Evolutionary conservation across 2,797 vertebrate species (phyloP), one percentile per base, ranked within the genome.

Genomic region (Tolypeutes matacus): DNA sequence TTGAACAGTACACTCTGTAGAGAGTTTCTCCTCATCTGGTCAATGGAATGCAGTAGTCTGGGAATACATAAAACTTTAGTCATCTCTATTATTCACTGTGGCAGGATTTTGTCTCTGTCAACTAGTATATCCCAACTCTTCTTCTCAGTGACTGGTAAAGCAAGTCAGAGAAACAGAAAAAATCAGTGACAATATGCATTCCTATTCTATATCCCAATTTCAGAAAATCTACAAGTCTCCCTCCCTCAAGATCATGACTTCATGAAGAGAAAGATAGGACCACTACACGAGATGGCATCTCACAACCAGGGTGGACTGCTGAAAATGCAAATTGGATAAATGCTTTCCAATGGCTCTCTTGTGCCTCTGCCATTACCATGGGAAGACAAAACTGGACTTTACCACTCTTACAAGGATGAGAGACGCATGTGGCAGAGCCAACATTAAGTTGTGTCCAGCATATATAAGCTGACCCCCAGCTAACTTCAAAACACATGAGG

Each of bases 141-240:
- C 62, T 53, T 46, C 91, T 7, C 96, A 99, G 99, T 99, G 99
- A 99, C 98, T 99, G 94, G 99, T 99, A 95, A 99, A 99, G 97
- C 98, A 98, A 97, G 99, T 99, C 95, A 99, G 98, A 93, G 99
- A 99, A 97, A 99, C 99, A 20, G 98, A 99, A 97, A 99, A 99
- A 98, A 99, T 99, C 98, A 99, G 99, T 10, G 99, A 99, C 96
- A 99, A 99, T 42, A 98, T 99, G 76, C 98, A 99, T 53, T 98
- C 98, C 7, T 99, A 98, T 91, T 99, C 99, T 51, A 96, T 99
- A 89, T 99, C 99, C 75, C 99, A 99, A 97, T 99, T 99, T 98
- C 98, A 99, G 92, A 99, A 99, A 98, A 98, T 97, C 20, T 99
- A 99, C 94, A 98, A 98, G 97, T 23, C 98, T 99, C 46, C 99